Conservation (phyloP, 2,888 invertebrate genomes). For the Sarcophaga carnaria region DNA sequence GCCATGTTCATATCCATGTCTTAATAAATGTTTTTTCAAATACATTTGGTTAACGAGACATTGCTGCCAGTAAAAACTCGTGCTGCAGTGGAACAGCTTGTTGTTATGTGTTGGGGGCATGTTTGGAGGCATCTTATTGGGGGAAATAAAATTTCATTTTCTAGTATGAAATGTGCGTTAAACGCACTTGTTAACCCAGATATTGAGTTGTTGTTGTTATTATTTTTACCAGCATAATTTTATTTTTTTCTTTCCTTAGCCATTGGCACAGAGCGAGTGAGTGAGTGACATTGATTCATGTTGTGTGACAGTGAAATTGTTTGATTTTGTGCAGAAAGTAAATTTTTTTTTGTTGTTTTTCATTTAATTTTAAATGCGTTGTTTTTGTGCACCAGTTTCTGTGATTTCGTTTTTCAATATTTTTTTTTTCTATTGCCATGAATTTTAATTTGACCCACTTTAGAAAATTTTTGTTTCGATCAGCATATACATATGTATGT, state of each 20-base stretch:
- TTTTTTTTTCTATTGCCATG: conserved; percentile 15
- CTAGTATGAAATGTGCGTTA: conserved; percentile 63
- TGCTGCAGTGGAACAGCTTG: conserved; percentile 25
- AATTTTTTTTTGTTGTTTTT: conserved; percentile 31
- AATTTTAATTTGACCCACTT: conserved; percentile 58
- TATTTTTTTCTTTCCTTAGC: conserved; percentile 42
- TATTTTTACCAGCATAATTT: not conserved
- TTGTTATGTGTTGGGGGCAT: conserved; percentile 3
- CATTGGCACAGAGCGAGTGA: conserved; percentile 48
- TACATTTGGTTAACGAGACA: conserved; percentile 21
- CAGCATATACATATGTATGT: not conserved
- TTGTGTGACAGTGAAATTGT: conserved; percentile 64
- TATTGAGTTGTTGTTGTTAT: conserved; percentile 38
- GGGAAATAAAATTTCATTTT: conserved; percentile 62
- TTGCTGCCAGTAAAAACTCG: not conserved
- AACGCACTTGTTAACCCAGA: conserved; percentile 67
- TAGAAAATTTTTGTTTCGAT: not conserved
- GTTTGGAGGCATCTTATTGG: conserved; percentile 4
- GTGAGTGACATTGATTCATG: conserved; percentile 63
- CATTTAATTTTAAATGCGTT: conserved; percentile 16
- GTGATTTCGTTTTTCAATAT: not conserved
- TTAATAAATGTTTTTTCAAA: conserved; percentile 37
- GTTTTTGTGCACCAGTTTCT: conserved; percentile 9
- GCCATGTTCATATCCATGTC: not conserved
- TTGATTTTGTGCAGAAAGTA: conserved; percentile 55